Percentiles rank a stretch among this genome's conserved stretches.
These are phyloP conservation scores for Cossypha niveicapilla DNA, from an alignment of 2,797 vertebrate genomes.

Conservation along the genomic window DNA sequence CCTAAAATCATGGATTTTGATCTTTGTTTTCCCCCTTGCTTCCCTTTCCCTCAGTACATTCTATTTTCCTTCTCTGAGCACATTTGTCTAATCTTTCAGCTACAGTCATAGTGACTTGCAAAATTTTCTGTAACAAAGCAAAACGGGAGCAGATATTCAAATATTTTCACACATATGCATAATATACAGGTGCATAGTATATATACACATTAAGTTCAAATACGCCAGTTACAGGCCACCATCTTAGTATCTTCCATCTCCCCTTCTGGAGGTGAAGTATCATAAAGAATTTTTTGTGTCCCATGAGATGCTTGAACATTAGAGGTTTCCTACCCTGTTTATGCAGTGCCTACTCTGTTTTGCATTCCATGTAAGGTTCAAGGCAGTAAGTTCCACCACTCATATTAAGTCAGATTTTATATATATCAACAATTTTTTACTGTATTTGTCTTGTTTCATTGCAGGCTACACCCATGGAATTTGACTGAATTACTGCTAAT, in stretches of 20 bases:
- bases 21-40: neutral
- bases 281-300: neutral
- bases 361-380: neutral
- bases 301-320: neutral
- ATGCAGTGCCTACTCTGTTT: neutral
- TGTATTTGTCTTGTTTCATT: neutral
- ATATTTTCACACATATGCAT: neutral
- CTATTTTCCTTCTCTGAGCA: neutral
- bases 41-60: neutral
- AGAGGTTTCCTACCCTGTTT: neutral
- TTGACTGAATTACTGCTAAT: neutral
- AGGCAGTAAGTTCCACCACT: neutral
- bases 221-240: neutral
- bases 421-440: neutral
- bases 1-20: neutral
- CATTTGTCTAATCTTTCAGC: neutral
- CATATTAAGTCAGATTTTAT: neutral
- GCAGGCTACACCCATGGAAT: neutral
- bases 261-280: rapidly evolving
- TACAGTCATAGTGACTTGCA: neutral
- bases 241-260: neutral
- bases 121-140: neutral
- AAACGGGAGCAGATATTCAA: neutral
- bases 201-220: neutral
- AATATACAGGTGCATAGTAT: neutral